These are phyloP conservation scores for Erannis defoliaria DNA, from an alignment of 2,888 invertebrate species.

Conservation along the genomic window DNA sequence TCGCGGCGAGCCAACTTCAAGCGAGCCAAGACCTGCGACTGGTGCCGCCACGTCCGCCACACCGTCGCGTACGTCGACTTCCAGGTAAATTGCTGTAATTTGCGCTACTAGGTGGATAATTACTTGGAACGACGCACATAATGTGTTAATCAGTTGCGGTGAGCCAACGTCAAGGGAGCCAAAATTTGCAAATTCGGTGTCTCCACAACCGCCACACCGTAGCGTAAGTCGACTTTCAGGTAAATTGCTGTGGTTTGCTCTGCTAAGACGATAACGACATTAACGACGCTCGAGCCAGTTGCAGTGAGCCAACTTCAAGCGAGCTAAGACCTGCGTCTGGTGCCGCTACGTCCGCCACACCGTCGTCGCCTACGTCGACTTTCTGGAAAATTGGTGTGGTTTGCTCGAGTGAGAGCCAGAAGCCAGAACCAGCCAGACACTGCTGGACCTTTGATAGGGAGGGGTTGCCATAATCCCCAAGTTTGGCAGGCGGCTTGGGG, in stretches of 20 bases:
- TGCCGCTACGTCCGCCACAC: slow-evolving; percentile 96
- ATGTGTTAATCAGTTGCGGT: slow-evolving; percentile 95
- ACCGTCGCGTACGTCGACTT: slow-evolving; percentile 97
- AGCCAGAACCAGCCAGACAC: too few relatives aligned
- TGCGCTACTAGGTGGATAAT: neutral
- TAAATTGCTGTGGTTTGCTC: too few relatives aligned
- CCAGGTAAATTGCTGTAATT: slow-evolving; percentile 81
- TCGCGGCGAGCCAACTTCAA: slow-evolving; percentile 96
- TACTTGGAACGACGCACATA: neutral
- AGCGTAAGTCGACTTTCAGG: slow-evolving; percentile 54
- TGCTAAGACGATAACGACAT: too few relatives aligned
- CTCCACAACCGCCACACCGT: slow-evolving; percentile 77
- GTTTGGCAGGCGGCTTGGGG: too few relatives aligned
- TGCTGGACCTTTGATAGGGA: too few relatives aligned
- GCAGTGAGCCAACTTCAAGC: slow-evolving; percentile 92
- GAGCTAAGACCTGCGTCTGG: slow-evolving; percentile 97
- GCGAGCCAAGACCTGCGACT: slow-evolving; percentile 96
- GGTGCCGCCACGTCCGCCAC: slow-evolving; percentile 96
- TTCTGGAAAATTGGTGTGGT: slow-evolving; percentile 85
- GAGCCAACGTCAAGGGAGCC: slow-evolving; percentile 57
- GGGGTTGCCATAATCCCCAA: too few relatives aligned
- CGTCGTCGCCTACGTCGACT: slow-evolving; percentile 94
- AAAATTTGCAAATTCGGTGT: slow-evolving; percentile 89
- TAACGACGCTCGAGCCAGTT: too few relatives aligned
- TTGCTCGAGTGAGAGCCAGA: neutral